These are phyloP conservation scores for Pentamera pediparva DNA, from an alignment of 53 echinoderm and acorn worm species.

Conservation along the genomic window DNA sequence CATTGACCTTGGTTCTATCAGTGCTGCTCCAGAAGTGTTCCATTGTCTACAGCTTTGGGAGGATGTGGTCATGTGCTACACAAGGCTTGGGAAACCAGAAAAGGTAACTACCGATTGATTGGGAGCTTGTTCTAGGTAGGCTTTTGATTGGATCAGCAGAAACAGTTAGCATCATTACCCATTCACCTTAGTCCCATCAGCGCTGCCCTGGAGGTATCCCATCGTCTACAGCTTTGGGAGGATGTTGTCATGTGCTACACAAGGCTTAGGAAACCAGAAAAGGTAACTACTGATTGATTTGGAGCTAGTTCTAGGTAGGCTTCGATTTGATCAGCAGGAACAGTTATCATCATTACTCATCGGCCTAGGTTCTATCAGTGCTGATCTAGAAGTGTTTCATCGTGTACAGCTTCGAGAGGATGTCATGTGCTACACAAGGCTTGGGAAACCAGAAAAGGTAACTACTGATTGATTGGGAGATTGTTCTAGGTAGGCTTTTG, in stretches of 20 bases:
- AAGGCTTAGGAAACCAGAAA: constrained; percentile 67
- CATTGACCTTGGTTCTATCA: constrained; percentile 57
- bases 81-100: constrained; percentile 49
- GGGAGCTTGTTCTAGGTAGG: neutral
- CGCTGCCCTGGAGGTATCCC: constrained; percentile 75
- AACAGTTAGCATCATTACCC: constrained; percentile 69
- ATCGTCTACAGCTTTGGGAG: constrained; percentile 83
- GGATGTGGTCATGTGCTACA: constrained; percentile 70
- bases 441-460: constrained; percentile 75
- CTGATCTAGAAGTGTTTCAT: constrained; percentile 64
- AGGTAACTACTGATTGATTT: constrained; percentile 72
- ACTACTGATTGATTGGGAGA: too few species aligned
- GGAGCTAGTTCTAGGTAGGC: neutral
- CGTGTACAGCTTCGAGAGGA: constrained; percentile 80
- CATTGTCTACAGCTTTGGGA: constrained; percentile 74
- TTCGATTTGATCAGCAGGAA: constrained; percentile 29
- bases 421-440: constrained; percentile 60
- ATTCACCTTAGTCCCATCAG: constrained; percentile 67
- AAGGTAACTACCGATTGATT: constrained; percentile 70
- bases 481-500: neutral
- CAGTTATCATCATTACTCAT: constrained; percentile 64
- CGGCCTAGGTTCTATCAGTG: constrained; percentile 59
- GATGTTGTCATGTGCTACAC: constrained; percentile 81
- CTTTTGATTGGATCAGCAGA: constrained; percentile 27
- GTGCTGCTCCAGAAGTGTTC: constrained; percentile 68